Percentiles rank a stretch among this genome's conserved stretches.
These are phyloP conservation scores for Acleris emargana DNA, from an alignment of 2,888 invertebrate genomes.

Conservation along the genomic window DNA sequence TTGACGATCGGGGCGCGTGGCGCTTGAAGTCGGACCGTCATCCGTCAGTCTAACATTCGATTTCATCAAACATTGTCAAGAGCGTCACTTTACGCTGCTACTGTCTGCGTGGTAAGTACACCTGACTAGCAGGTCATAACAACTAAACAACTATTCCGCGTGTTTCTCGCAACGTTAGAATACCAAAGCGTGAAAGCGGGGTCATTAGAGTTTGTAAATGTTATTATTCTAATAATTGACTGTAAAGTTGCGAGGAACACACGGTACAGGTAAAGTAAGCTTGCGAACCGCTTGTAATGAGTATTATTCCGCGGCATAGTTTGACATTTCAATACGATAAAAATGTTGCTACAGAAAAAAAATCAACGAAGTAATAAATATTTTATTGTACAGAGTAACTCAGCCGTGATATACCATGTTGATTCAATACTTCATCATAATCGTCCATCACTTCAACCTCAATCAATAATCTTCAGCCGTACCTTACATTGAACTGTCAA, in stretches of 20 bases:
- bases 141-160: constrained; percentile 39
- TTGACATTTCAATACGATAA: no score
- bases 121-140: constrained; percentile 1
- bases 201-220: constrained; percentile 7
- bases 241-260: constrained; percentile 34
- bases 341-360: no score
- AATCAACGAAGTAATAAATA: no score
- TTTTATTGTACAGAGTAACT: no score
- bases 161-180: constrained; percentile 5
- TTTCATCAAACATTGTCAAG: constrained; percentile 33
- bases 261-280: constrained; percentile 37
- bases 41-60: constrained; percentile 20
- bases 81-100: constrained; percentile 28
- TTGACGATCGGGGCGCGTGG: constrained; percentile 25
- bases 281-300: constrained; percentile 14
- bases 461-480: no score
- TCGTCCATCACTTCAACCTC: no score
- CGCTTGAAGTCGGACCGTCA: not conserved
- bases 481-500: no score
- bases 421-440: no score
- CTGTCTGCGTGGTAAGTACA: constrained; percentile 55
- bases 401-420: no score
- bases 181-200: constrained; percentile 1
- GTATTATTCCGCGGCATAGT: not conserved
- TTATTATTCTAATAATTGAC: constrained; percentile 53